Conservation (phyloP, 2,797 vertebrate species). For the Hephaestus fuliginosus region DNA sequence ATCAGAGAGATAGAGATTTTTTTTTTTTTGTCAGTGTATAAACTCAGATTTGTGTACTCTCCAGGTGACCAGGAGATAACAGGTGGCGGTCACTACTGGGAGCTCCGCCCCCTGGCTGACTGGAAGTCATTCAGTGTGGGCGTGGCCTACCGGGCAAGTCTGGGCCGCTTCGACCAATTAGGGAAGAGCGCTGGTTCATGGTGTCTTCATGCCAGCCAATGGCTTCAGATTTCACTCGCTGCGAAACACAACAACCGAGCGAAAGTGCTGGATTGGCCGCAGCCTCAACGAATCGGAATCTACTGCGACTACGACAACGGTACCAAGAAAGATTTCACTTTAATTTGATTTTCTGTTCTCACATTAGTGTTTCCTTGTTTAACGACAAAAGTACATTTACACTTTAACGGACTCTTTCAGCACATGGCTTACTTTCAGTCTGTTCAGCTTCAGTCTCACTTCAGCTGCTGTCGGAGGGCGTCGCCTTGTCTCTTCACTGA, state of each 20-base stretch:
- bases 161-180: conserved; percentile 95
- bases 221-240: conserved; percentile 92
- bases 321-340: conserved; percentile 42
- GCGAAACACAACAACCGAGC: conserved; percentile 96
- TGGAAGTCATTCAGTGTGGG: conserved; percentile 95
- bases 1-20: no score
- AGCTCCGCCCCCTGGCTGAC: conserved; percentile 91
- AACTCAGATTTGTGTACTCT: background rate
- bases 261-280: conserved; percentile 88
- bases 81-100: conserved; percentile 94
- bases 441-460: no score
- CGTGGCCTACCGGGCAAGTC: conserved; percentile 87
- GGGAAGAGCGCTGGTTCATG: conserved; percentile 93
- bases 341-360: background rate
- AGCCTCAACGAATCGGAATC: conserved; percentile 91
- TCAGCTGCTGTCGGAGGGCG: background rate
- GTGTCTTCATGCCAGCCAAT: conserved; percentile 95
- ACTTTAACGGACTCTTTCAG: no score
- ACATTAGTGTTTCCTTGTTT: no score
- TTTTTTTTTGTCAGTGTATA: background rate
- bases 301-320: conserved; percentile 95
- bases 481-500: background rate
- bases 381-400: no score
- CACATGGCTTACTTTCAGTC: no score
- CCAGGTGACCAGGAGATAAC: conserved; percentile 91